These are phyloP conservation scores for Cephus runcator DNA, from an alignment of 2,888 invertebrate genomes.

Conservation along the genomic window DNA sequence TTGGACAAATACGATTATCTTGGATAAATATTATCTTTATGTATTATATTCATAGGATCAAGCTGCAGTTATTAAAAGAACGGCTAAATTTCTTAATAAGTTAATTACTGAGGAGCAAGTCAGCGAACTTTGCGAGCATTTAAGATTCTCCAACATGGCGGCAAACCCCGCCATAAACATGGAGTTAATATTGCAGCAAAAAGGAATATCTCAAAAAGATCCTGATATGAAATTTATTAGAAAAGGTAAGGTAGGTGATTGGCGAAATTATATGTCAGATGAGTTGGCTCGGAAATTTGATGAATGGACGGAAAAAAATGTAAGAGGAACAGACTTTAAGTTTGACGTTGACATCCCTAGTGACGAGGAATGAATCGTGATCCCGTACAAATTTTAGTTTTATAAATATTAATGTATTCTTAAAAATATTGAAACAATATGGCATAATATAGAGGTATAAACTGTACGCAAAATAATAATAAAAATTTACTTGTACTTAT, in stretches of 20 bases:
- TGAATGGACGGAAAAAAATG: constrained; percentile 74
- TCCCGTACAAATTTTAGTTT: background rate
- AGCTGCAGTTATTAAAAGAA: constrained; percentile 72
- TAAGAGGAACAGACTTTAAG: constrained; percentile 72
- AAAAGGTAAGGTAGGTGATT: constrained; percentile 83
- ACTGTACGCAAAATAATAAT: background rate
- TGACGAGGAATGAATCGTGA: constrained; percentile 11
- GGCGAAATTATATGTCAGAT: constrained; percentile 81
- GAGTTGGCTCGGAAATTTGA: constrained; percentile 79
- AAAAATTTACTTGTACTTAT: background rate
- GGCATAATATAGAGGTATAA: background rate
- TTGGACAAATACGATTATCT: constrained; percentile 6
- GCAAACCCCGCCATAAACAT: constrained; percentile 82
- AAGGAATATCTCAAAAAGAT: constrained; percentile 67
- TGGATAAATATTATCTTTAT: constrained; percentile 11
- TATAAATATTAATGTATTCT: background rate
- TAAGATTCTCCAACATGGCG: constrained; percentile 86
- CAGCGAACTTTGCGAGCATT: constrained; percentile 75
- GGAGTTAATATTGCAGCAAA: constrained; percentile 72
- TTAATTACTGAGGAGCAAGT: constrained; percentile 75
- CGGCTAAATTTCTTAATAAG: constrained; percentile 79
- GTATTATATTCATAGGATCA: constrained; percentile 69
- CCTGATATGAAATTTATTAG: constrained; percentile 75
- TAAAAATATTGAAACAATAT: background rate
- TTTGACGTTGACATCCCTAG: constrained; percentile 65